Evolutionary conservation across 2,113 vertebrate genomes (phyloP), one percentile per base, ranked within the genome.

Genomic region (Rhinolophus ferrumequinum): DNA sequence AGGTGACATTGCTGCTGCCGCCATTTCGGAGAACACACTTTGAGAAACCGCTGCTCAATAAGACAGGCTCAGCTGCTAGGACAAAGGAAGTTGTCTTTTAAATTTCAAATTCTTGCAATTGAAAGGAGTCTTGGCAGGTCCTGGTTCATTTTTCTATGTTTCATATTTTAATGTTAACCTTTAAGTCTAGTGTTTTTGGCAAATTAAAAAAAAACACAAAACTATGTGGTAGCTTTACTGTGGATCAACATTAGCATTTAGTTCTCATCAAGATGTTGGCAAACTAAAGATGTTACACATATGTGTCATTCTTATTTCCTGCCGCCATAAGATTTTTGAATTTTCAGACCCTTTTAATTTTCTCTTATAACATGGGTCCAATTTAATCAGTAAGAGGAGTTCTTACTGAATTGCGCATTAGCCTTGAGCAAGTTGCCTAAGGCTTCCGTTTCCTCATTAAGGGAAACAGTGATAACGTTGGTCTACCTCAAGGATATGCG

Each of bases 391-490:
- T 56, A 75, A 88, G 76, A 88, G 92, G 41, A 77, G 28, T 62
- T 80, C 52, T 93, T 76, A 60, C 70, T 38, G 70, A 82, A 64
- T 60, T 87, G 33, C 4, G 30, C 38, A 93, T 94, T 56, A 67
- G 26, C 87, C 75, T 87, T 89, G 90, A 76, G 88, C 64, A 87
- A 58, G 52, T 94, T 92, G 52, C 82, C 85, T 69, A 73, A 92
- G 93, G 85, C 90, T 93, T 82, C 50, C 0, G 10, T 93, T 95
- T 96, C 58, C 86, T 96, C 96, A 89, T 97, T 93, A 93, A 52
- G 73, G 69, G 41, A 95, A 95, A 60, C 21, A 41, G 26, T 80
- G 92, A 95, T 95, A 92, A 86, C 2, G 3, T 50, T 76, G 70
- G 88, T 82, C 85, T 81, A 82, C 77, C 86, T 80, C 88, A 91